Evolutionary conservation across 1,140 invertebrate species (phyloP).

Genomic region (Drosophila equinoxialis): DNA sequence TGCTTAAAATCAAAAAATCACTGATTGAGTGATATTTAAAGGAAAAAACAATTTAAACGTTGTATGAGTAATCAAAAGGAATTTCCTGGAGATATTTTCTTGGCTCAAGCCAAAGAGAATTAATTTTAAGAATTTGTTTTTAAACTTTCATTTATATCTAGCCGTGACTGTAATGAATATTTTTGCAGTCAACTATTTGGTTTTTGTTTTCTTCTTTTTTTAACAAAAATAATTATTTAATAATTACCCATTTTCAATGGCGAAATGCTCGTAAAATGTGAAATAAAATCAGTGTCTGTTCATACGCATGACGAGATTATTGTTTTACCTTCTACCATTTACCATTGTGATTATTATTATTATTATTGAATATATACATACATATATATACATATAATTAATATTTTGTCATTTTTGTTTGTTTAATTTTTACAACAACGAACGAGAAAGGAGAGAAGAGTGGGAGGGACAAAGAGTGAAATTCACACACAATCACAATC

Average conservation of each 20-base stretch:
- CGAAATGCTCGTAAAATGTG: slow-evolving; percentile 32
- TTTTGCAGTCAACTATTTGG: neutral
- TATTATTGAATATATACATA: slow-evolving; percentile 30
- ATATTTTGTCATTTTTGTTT: slow-evolving; percentile 56
- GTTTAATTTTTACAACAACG: slow-evolving; percentile 60
- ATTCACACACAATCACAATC: slow-evolving; percentile 1
- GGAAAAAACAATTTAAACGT: no score
- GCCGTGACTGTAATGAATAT: slow-evolving; percentile 2
- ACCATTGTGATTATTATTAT: slow-evolving; percentile 11
- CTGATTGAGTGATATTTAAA: no score
- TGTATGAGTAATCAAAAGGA: no score
- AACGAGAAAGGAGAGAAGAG: no score
- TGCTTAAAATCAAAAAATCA: neutral
- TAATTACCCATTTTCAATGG: slow-evolving; percentile 67
- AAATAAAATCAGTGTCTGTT: slow-evolving; percentile 51
- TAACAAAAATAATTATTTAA: slow-evolving; percentile 64
- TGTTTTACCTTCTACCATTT: slow-evolving; percentile 34
- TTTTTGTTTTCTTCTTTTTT: neutral
- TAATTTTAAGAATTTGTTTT: neutral
- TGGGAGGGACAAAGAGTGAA: no score
- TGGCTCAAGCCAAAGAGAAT: no score
- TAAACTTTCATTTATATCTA: neutral
- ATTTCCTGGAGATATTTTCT: no score
- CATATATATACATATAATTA: slow-evolving; percentile 41
- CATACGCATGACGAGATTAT: slow-evolving; percentile 59